Base-by-base conservation (phyloP, 2,888 invertebrate species). In the Panzeria rudis region DNA sequence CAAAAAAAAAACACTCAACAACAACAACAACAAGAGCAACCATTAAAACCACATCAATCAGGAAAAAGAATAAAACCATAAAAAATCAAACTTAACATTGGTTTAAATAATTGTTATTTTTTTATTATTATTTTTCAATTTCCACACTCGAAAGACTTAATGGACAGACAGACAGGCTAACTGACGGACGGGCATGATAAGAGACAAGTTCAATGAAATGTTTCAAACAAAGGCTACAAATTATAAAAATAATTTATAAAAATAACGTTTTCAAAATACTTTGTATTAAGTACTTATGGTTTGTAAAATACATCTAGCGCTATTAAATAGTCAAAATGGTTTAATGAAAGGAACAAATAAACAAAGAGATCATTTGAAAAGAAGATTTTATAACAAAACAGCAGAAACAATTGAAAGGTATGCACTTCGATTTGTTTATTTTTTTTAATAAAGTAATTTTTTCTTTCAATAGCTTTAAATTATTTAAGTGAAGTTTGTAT, bases 41-140 rank as follows among this genome's bases (percentile, higher is more conserved):
- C 66, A 81, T 81, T 68, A 54, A 71, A 76, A 81, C 81, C 84
- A 81, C 84, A 81, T 84, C 80, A 81, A 84, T 84, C 81, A 84
- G 84, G 81, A 77, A 84, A 38, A 76, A 84, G 62, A 66, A 69
- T 23, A 56, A 69, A 75, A 69, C 41, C 75, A 71, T 64, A 56
- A 71, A 71, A 66, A 62, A 41, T 76, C 69, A 62, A 54, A 62
- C 64, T 82, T 71, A 82, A 71, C 78, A 73, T 78, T 73, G 73
- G 56, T 50, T 78, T 47, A 25, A 73, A 59, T 66, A 35, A 56
- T 25, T 59, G 66, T 23, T 20, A 38, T 64, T 38, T 54, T 25
- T 35, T 62, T 62, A 2, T 54, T 56, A 35, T 23, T 38, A 38
- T 38, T 44, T 71, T 80, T 66, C 32, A 64, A 72, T 68, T 80